These are phyloP conservation scores for Limnephilus marmoratus DNA, from an alignment of 2,888 invertebrate genomes.

Conservation along the genomic window DNA sequence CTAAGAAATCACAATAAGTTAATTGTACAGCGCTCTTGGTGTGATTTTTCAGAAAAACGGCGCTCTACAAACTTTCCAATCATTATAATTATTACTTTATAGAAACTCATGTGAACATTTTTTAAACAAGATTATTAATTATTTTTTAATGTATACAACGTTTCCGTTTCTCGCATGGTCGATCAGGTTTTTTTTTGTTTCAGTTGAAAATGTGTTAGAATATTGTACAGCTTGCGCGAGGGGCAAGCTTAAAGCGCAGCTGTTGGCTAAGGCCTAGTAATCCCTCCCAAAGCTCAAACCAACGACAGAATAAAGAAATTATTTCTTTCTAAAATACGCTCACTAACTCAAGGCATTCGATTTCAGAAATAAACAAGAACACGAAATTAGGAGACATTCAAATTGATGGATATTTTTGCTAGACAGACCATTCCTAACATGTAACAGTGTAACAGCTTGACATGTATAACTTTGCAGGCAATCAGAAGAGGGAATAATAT, in stretches of 20 bases:
- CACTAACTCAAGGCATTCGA: neutral
- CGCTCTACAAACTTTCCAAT: too few species aligned
- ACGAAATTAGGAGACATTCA: neutral
- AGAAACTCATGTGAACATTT: neutral
- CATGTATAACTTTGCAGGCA: neutral
- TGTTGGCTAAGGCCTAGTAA: neutral
- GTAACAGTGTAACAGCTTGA: neutral
- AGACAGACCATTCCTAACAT: neutral
- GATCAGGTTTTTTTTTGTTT: neutral
- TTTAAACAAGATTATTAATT: neutral
- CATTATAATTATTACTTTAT: too few species aligned
- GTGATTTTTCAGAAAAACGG: too few species aligned
- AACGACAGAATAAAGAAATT: neutral
- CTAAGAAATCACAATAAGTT: too few species aligned
- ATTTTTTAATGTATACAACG: neutral
- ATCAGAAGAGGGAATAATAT: neutral
- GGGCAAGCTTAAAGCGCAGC: constrained; percentile 2
- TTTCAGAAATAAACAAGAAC: neutral
- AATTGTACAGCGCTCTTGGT: too few species aligned
- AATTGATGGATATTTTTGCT: neutral
- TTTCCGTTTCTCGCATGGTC: too few species aligned
- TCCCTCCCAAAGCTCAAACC: neutral
- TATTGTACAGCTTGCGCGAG: constrained; percentile 1
- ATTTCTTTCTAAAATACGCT: neutral
- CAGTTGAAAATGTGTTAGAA: neutral